phyloP scores from a whole-genome alignment of 2,113 vertebrate genomes.

The Galbula dea region DNA sequence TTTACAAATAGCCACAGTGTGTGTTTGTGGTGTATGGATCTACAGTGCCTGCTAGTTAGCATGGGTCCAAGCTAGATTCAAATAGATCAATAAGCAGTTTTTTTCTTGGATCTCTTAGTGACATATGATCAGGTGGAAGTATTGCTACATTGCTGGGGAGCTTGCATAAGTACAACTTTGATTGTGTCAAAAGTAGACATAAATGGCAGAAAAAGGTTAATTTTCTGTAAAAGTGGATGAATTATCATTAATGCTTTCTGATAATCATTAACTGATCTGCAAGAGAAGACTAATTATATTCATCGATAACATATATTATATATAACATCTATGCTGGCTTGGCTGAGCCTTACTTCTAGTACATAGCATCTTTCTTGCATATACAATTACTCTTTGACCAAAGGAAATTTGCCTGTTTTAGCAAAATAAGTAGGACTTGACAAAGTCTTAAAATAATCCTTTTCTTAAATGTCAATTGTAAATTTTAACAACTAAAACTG shows the following conservation, averaged over 20 bases:
- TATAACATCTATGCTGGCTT: conserved; percentile 42
- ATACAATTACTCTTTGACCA: neutral
- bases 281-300: conserved; percentile 54
- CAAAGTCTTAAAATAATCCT: conserved; percentile 4
- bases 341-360: conserved; percentile 2
- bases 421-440: neutral
- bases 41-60: neutral
- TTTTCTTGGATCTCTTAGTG: neutral
- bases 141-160: neutral
- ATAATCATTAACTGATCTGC: conserved; percentile 44
- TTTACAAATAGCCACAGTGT: conserved; percentile 8
- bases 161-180: neutral
- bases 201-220: conserved; percentile 48
- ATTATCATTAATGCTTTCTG: conserved; percentile 52
- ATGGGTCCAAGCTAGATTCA: neutral
- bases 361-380: neutral
- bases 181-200: conserved; percentile 38
- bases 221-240: conserved; percentile 58
- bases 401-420: conserved; percentile 17
- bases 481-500: neutral
- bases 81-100: neutral
- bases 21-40: neutral
- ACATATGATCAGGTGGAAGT: neutral
- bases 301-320: conserved; percentile 1
- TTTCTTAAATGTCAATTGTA: neutral